phyloP scores from a whole-genome alignment of 2,797 vertebrate genomes.

The Peromyscus melanophrys region DNA sequence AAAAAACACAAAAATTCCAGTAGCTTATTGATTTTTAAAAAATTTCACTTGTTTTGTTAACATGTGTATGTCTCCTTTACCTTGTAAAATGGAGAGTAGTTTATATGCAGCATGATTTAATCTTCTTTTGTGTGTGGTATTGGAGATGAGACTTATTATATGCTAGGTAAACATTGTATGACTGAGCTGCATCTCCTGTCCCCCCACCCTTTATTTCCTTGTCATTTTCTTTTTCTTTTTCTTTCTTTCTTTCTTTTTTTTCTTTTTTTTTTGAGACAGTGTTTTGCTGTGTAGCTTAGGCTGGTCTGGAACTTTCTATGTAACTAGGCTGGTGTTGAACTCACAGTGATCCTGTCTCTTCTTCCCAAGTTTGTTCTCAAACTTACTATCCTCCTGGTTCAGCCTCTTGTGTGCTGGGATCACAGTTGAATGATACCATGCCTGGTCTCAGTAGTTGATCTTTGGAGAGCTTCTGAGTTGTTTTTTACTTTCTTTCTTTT shows the following conservation, averaged over 20 bases:
- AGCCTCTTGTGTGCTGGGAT: not conserved
- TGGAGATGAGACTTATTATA: not conserved
- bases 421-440: not conserved
- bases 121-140: not conserved
- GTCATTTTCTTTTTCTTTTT: no score
- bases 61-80: not conserved
- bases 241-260: not conserved
- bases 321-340: not conserved
- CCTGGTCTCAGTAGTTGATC: not conserved
- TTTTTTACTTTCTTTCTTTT: not conserved
- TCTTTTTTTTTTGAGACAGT: not conserved
- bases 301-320: not conserved
- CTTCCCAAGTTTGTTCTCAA: no score
- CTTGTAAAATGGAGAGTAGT: not conserved
- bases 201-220: no score
- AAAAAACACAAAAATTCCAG: not conserved
- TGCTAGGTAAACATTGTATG: not conserved
- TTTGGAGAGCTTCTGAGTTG: not conserved
- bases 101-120: not conserved
- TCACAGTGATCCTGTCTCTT: not conserved
- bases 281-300: not conserved
- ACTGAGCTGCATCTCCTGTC: not conserved
- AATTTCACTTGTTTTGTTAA: not conserved
- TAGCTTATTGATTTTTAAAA: not conserved
- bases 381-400: no score